Base-by-base conservation (phyloP, 2,797 vertebrate genomes). In the Pygocentrus nattereri region DNA sequence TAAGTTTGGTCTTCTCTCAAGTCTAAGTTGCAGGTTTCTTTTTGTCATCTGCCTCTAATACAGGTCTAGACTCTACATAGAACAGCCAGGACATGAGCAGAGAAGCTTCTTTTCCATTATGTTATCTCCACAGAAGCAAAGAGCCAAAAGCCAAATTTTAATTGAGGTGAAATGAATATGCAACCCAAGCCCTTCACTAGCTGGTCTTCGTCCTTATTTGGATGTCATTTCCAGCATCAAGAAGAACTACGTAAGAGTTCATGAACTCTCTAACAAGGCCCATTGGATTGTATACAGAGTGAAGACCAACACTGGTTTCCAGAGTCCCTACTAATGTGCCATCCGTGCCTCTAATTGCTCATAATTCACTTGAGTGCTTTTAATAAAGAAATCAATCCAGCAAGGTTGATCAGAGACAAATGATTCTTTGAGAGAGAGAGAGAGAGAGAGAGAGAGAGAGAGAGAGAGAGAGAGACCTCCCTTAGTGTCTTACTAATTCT, bases 331-430 rank as follows among this genome's bases (percentile, higher is more conserved):
- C 61, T 78, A 75, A 73, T 61, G 69, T 72, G 72, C 52, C 64
- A 73, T 80, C 76, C 73, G 56, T 76, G 69, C 62, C 44, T 82
- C 88, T 90, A 88, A 92, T 90, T 89, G 85, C 87, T 89, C 81
- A 84, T 91, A 92, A 90, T 90, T 90, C 91, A 91, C 90, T 87
- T 89, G 85, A 85, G 72, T 81, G 83, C 58, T 73, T 86, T 87
- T 82, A 85, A 84, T 85, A 83, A 87, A 80, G 79, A 30, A 74
- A 85, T 84, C 86, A 85, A 85, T 78, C 70, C 70, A 71, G n/a
- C 59, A 69, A n/a, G 62, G 78, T 54, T 68, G 78, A 82, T 77
- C 23, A n/a, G 62, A 69, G 78, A 73, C 68, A 64, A 79, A 64
- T 70, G 41, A 34, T 52, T 64, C 18, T 1, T 12, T 49, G 34